Conservation (phyloP, 1,140 invertebrate genomes). For the Papilio glaucus region DNA sequence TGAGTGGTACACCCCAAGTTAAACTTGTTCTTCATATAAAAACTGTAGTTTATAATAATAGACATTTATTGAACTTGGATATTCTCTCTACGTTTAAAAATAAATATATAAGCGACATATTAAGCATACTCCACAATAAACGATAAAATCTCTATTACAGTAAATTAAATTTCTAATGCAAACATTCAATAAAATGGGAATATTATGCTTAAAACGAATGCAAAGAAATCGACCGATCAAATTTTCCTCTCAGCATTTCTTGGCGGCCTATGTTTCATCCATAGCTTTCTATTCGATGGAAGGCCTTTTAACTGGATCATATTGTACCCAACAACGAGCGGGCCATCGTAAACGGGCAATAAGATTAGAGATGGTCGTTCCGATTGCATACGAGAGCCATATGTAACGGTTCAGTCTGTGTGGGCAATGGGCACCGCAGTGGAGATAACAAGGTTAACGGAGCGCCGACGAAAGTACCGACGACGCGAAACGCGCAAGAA, state of each 20-base stretch:
- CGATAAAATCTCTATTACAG: not conserved
- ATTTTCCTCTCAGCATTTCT: not conserved
- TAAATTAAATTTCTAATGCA: not conserved
- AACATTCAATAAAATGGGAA: not conserved
- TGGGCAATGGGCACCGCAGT: slow-evolving; percentile 46
- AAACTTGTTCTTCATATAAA: too few species aligned
- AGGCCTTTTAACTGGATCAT: slow-evolving; percentile 35
- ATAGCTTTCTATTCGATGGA: slow-evolving; percentile 18
- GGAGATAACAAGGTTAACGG: slow-evolving; percentile 73
- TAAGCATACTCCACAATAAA: not conserved
- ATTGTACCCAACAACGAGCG: slow-evolving; percentile 31
- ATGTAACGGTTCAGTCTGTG: slow-evolving; percentile 57
- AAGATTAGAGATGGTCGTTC: slow-evolving; percentile 51
- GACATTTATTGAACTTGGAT: too few species aligned
- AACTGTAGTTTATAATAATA: too few species aligned
- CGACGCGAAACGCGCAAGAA: slow-evolving; percentile 28
- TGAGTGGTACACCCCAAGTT: too few species aligned
- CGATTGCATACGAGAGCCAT: slow-evolving; percentile 58
- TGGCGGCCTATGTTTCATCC: not conserved
- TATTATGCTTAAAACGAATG: not conserved
- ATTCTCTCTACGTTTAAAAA: too few species aligned
- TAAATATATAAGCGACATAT: too few species aligned
- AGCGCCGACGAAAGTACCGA: slow-evolving; percentile 57
- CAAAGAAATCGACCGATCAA: not conserved
- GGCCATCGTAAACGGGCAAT: slow-evolving; percentile 47